A percentile compares a stretch with the other conserved stretches of the same genome.
These are phyloP conservation scores for Belonocnema kinseyi DNA, from an alignment of 1,140 invertebrate species.

Conservation along the genomic window DNA sequence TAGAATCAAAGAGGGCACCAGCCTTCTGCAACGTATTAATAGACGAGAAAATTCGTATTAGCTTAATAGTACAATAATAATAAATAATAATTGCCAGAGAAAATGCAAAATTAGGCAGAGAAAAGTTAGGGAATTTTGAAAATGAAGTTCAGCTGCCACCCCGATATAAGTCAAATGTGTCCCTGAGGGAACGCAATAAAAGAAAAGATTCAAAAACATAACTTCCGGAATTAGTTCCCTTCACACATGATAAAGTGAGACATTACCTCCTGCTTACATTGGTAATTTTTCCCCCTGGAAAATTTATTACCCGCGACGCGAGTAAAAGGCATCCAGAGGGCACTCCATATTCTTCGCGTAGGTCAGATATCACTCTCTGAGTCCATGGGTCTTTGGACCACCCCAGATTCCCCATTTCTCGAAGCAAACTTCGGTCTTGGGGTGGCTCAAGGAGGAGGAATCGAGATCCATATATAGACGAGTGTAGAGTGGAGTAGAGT, in stretches of 20 bases:
- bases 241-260: neutral
- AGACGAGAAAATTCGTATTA: too few species aligned
- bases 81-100: neutral
- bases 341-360: constrained; percentile 7
- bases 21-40: too few species aligned
- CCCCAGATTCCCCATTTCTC: neutral
- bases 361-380: constrained; percentile 1
- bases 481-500: neutral
- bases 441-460: constrained; percentile 8
- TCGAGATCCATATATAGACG: constrained; percentile 1
- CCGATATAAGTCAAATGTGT: neutral
- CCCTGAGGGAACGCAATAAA: neutral
- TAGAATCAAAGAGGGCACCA: too few species aligned
- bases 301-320: constrained; percentile 24
- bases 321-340: neutral
- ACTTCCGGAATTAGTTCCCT: neutral
- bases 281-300: neutral
- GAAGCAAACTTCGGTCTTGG: constrained; percentile 2
- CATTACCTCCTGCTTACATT: neutral
- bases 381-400: neutral
- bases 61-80: too few species aligned
- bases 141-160: too few species aligned
- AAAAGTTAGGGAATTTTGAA: neutral
- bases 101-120: too few species aligned
- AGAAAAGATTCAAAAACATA: neutral